Percentiles rank a stretch among this genome's conserved stretches.
Conservation (phyloP, 2,113 vertebrate species). For the Nanorana parkeri region DNA sequence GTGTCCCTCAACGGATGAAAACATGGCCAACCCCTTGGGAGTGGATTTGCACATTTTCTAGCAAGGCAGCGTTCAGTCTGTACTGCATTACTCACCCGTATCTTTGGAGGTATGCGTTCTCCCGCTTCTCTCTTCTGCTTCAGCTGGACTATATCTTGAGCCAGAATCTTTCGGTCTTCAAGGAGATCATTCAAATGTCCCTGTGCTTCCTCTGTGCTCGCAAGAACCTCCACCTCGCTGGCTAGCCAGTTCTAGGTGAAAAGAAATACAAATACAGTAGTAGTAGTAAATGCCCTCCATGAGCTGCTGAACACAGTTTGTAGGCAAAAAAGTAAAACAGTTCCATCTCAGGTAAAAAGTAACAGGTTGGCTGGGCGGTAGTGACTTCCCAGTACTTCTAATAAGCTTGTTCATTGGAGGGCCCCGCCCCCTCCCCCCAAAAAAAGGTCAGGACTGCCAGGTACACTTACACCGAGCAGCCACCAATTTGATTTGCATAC, state of each 20-base stretch:
- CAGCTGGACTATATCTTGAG: constrained; percentile 85
- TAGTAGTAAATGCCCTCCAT: too few species aligned
- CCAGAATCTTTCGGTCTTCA: constrained; percentile 90
- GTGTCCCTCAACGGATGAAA: too few species aligned
- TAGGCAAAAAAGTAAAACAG: not conserved
- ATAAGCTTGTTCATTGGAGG: too few species aligned
- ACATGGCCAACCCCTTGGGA: too few species aligned
- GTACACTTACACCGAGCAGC: not conserved
- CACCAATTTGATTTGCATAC: constrained; percentile 64
- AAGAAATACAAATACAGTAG: not conserved
- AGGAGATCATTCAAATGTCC: constrained; percentile 91
- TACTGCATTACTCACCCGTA: constrained; percentile 75
- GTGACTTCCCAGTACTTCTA: too few species aligned
- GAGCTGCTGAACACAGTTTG: not conserved
- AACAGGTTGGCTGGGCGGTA: too few species aligned
- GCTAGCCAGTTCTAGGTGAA: constrained; percentile 81
- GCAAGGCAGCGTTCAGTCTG: not conserved
- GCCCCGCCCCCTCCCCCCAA: too few species aligned
- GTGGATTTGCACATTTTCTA: not conserved
- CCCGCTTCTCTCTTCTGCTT: constrained; percentile 85
- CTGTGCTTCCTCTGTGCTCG: constrained; percentile 90
- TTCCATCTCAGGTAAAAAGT: too few species aligned
- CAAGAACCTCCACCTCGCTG: constrained; percentile 91
- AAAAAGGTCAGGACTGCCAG: too few species aligned
- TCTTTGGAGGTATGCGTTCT: constrained; percentile 81